Conservation (phyloP, 2,888 invertebrate species). For the Agrilus mali region DNA sequence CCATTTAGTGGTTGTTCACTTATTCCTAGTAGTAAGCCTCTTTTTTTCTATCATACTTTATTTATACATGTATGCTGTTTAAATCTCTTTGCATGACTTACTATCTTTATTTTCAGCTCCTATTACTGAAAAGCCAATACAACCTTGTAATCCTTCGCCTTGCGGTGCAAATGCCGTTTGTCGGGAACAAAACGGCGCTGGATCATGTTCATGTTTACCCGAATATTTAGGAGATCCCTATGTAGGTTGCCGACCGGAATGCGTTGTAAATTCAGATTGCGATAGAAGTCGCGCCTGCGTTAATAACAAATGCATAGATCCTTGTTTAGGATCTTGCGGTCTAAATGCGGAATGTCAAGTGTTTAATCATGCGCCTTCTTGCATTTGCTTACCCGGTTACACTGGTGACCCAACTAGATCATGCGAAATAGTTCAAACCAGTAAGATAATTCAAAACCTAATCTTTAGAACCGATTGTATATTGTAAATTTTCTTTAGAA, state of each 20-base stretch:
- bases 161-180: slow-evolving; percentile 58
- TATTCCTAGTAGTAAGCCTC: slow-evolving; percentile 44
- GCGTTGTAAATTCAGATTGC: slow-evolving; percentile 54
- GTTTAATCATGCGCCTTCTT: slow-evolving; percentile 53
- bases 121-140: slow-evolving; percentile 33
- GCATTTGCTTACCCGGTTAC: slow-evolving; percentile 45
- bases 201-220: slow-evolving; percentile 49
- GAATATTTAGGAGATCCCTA: slow-evolving; percentile 54
- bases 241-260: slow-evolving; percentile 55
- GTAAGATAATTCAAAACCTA: slow-evolving; percentile 21
- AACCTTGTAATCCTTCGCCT: slow-evolving; percentile 51
- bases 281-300: slow-evolving; percentile 48
- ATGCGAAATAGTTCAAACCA: slow-evolving; percentile 29
- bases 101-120: slow-evolving; percentile 30
- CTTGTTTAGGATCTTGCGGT: slow-evolving; percentile 47
- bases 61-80: slow-evolving; percentile 2
- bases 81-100: slow-evolving; percentile 6
- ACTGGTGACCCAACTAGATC: slow-evolving; percentile 46
- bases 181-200: slow-evolving; percentile 48
- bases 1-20: slow-evolving; percentile 46
- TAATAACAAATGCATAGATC: slow-evolving; percentile 51
- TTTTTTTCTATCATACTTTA: slow-evolving; percentile 3
- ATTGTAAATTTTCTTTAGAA: neutral
- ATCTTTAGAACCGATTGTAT: neutral
- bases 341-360: slow-evolving; percentile 45